A percentile compares a stretch with the other conserved stretches of the same genome.
phyloP scores from a whole-genome alignment of 1,140 invertebrate genomes.

The Danaus plexippus region DNA sequence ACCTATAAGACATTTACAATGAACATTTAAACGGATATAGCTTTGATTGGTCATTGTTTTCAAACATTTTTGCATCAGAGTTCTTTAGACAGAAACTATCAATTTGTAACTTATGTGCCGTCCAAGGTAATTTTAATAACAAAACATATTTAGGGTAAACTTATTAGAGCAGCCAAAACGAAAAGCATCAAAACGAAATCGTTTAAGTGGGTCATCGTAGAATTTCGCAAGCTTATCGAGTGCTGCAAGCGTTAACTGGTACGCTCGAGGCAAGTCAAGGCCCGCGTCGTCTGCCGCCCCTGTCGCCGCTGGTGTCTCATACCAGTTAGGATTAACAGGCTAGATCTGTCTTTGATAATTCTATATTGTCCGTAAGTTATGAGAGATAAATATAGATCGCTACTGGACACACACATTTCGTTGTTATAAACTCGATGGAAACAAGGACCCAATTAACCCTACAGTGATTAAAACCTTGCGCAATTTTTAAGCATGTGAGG shows the following conservation, averaged over 20 bases:
- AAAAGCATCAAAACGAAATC: constrained; percentile 64
- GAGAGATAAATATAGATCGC: no score
- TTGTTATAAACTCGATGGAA: no score
- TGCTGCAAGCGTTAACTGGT: constrained; percentile 68
- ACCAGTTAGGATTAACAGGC: no score
- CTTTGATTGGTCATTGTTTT: constrained; percentile 12
- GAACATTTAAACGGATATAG: constrained; percentile 1
- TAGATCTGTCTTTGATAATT: no score
- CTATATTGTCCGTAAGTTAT: no score
- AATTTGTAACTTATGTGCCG: no score
- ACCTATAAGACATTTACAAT: no score
- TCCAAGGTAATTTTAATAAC: constrained; percentile 16
- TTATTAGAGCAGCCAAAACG: constrained; percentile 48
- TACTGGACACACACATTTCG: no score
- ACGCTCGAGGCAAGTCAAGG: constrained; percentile 63
- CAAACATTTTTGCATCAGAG: background rate
- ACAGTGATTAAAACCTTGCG: no score
- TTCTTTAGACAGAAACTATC: no score
- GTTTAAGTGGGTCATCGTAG: constrained; percentile 68
- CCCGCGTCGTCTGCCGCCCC: constrained; percentile 35
- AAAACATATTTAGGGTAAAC: constrained; percentile 54
- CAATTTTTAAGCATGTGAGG: no score
- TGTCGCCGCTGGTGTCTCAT: constrained; percentile 17
- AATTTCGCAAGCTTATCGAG: constrained; percentile 71
- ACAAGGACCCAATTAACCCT: no score